Evolutionary conservation across 1,140 invertebrate genomes (phyloP), one percentile per base, ranked within the genome.

Genomic region (Drosophila pectinifera): DNA sequence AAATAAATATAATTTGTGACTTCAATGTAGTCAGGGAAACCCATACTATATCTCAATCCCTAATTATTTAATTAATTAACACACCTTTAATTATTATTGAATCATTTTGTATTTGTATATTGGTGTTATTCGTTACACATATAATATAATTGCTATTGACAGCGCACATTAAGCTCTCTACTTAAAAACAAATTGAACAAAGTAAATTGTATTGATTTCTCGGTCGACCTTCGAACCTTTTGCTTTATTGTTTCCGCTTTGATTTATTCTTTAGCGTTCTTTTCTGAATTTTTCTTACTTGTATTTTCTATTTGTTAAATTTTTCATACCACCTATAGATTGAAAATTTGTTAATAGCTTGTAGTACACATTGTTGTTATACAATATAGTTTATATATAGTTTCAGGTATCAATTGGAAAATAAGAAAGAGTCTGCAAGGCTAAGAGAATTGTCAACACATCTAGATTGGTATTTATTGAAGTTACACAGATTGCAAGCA

Each of bases 91-190:
- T 81, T 85, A 81, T 86, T 86, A 81, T 82, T 88, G 79, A 81
- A 72, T 85, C 69, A 75, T 73, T 51, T 51, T 84, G 42, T 70
- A 73, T 79, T 51, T 84, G 77, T 85, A 85, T 85, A 85, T 85
- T 85, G 82, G 82, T 86, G 83, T 86, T 86, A 82, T 68, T 51
- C 65, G 56, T 62, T 80, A 78, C 46, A 73, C 61, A 78, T 65
- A 42, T 79, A 84, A 55, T 80, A 53, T 79, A 84, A 55, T 80
- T 79, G 83, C 83, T 86, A 86, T 88, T 86, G 79, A 86, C 83
- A 83, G 83, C 79, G 79, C 83, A 86, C 82, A 88, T 88, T 82
- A 86, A 86, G 83, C 83, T 86, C 82, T 76, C 82, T 86, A 86
- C 83, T 86, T 86, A 84, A 83, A 51, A 86, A 81, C 76, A 76